Evolutionary conservation across 2,113 vertebrate species (phyloP).

Genomic region (Gnathonemus echidnorhynchus): DNA sequence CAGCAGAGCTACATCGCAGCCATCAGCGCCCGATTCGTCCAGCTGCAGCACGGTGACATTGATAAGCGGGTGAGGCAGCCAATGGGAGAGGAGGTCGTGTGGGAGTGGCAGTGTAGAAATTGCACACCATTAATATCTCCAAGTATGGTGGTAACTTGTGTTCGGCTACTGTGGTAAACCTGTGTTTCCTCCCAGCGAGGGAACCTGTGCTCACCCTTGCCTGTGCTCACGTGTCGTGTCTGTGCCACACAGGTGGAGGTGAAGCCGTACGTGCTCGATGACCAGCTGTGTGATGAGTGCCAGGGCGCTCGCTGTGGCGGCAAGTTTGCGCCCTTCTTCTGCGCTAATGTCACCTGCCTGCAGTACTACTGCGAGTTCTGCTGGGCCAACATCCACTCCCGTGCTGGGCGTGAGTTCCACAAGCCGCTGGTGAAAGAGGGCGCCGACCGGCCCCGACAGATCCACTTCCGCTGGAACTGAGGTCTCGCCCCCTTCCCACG

Average conservation of each 20-base stretch:
- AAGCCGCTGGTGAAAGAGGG: conserved; percentile 98
- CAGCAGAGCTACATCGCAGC: conserved; percentile 98
- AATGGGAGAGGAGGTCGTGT: neutral
- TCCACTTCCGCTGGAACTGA: conserved; percentile 98
- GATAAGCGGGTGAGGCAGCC: conserved; percentile 81
- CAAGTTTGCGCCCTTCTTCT: conserved; percentile 95
- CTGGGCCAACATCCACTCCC: conserved; percentile 98
- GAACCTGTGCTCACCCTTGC: neutral
- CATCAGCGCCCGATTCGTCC: conserved; percentile 97
- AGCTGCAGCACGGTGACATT: conserved; percentile 96
- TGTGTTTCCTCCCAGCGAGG: neutral
- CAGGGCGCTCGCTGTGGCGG: conserved; percentile 92
- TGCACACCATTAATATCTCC: neutral
- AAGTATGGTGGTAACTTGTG: neutral
- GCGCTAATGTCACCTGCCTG: conserved; percentile 98
- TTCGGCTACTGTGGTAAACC: neutral
- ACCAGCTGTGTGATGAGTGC: conserved; percentile 97
- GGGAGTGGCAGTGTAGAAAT: neutral
- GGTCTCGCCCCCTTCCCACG: conserved; percentile 53
- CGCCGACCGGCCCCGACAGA: conserved; percentile 92
- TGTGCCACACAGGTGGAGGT: conserved; percentile 82
- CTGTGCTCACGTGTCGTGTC: neutral
- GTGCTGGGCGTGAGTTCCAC: conserved; percentile 94
- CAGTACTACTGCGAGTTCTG: conserved; percentile 99
- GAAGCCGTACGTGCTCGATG: conserved; percentile 94